A percentile compares a stretch with the other conserved stretches of the same genome.
Conservation (phyloP, 2,113 vertebrate genomes). For the Notothenia rossii region DNA sequence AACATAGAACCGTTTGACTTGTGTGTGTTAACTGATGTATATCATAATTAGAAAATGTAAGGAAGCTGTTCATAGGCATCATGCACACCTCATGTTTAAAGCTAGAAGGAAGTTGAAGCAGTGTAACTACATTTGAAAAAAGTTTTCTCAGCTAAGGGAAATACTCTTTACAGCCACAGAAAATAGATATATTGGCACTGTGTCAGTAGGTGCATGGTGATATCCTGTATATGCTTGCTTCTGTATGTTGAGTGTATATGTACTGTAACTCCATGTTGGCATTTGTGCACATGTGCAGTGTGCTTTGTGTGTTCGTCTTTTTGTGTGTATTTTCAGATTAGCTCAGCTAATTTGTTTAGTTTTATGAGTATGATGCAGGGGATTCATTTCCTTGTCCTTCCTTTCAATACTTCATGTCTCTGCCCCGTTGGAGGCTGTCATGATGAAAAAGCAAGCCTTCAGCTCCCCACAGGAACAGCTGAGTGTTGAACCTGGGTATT, state of each 20-base stretch:
- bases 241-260: neutral
- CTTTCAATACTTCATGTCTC: constrained; percentile 41
- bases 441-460: constrained; percentile 46
- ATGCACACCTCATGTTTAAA: neutral
- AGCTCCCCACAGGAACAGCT: constrained; percentile 27
- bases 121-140: neutral
- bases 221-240: neutral
- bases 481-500: constrained; percentile 50
- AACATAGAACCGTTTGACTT: constrained; percentile 5
- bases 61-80: neutral
- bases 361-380: constrained; percentile 46
- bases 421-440: constrained; percentile 45
- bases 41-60: neutral
- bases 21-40: neutral
- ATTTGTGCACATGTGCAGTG: neutral
- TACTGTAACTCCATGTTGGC: neutral
- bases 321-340: neutral
- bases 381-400: constrained; percentile 52
- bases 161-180: constrained; percentile 14
- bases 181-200: constrained; percentile 32
- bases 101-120: neutral
- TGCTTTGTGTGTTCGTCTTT: constrained; percentile 1
- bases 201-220: constrained; percentile 1
- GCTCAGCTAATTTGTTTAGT: constrained; percentile 17
- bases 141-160: constrained; percentile 10